phyloP scores from a whole-genome alignment of 2,797 vertebrate species.

The Urophycis tenuis region DNA sequence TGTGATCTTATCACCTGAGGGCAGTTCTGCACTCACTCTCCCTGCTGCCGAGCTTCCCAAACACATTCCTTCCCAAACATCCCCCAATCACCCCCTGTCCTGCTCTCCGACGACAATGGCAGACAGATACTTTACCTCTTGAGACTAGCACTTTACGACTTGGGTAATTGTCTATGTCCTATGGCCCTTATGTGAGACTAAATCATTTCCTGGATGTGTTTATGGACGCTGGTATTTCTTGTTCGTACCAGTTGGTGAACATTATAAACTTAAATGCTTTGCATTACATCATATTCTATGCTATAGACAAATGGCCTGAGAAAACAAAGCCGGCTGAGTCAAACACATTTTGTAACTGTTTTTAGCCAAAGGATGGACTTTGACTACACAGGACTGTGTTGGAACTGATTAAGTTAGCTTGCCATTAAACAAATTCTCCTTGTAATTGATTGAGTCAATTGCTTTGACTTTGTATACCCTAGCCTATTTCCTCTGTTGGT shows the following conservation, averaged over 20 bases:
- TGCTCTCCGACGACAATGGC: conserved; percentile 58
- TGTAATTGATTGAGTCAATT: neutral
- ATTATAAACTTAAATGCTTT: conserved; percentile 35
- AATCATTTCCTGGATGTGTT: conserved; percentile 61
- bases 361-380: conserved; percentile 5
- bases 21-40: conserved; percentile 60
- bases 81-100: conserved; percentile 59
- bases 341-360: conserved; percentile 25
- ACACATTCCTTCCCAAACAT: conserved; percentile 63
- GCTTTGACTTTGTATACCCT: neutral
- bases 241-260: conserved; percentile 50
- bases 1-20: conserved; percentile 68
- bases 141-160: conserved; percentile 54
- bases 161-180: conserved; percentile 64
- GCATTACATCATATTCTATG: conserved; percentile 28
- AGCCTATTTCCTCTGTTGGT: neutral
- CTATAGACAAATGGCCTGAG: conserved; percentile 30
- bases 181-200: conserved; percentile 60
- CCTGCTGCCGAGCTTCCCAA: conserved; percentile 56
- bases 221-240: conserved; percentile 48
- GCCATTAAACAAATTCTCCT: neutral
- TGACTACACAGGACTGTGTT: conserved; percentile 32
- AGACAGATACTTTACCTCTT: conserved; percentile 64
- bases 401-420: conserved; percentile 35
- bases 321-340: conserved; percentile 42